A percentile compares a stretch with the other conserved stretches of the same genome.
Conservation (phyloP, 2,888 invertebrate species). For the Galeruca laticollis region DNA sequence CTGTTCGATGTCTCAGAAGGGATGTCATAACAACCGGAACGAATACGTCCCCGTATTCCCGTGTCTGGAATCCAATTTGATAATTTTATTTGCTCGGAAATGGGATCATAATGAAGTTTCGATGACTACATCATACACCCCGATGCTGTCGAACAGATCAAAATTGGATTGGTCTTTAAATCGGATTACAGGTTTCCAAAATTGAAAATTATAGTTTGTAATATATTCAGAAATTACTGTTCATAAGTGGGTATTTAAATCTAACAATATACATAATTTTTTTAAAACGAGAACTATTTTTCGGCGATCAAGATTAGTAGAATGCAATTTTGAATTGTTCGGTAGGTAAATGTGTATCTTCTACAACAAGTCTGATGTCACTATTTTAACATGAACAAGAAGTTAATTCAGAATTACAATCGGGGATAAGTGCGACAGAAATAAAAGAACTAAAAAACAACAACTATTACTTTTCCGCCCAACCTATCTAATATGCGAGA, state of each 20-base stretch:
- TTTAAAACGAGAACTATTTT: too few relatives aligned
- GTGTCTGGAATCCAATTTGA: conserved; percentile 57
- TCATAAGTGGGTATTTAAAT: not conserved
- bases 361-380: too few relatives aligned
- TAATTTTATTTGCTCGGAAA: conserved; percentile 60
- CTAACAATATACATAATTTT: too few relatives aligned
- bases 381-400: too few relatives aligned
- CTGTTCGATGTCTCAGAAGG: conserved; percentile 20
- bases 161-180: conserved; percentile 4
- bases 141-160: conserved; percentile 42
- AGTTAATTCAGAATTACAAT: too few relatives aligned
- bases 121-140: conserved; percentile 56
- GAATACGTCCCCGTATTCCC: conserved; percentile 25
- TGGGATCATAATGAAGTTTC: conserved; percentile 61
- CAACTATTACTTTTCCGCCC: too few relatives aligned
- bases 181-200: conserved; percentile 18
- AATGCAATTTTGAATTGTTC: too few relatives aligned
- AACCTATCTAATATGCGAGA: too few relatives aligned
- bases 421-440: too few relatives aligned
- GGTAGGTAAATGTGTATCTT: too few relatives aligned
- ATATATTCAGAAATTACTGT: not conserved
- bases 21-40: conserved; percentile 36
- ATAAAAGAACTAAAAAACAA: too few relatives aligned
- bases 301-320: too few relatives aligned
- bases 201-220: conserved; percentile 24